Conservation (phyloP, 2,888 invertebrate species). For the Panorpa germanica region DNA sequence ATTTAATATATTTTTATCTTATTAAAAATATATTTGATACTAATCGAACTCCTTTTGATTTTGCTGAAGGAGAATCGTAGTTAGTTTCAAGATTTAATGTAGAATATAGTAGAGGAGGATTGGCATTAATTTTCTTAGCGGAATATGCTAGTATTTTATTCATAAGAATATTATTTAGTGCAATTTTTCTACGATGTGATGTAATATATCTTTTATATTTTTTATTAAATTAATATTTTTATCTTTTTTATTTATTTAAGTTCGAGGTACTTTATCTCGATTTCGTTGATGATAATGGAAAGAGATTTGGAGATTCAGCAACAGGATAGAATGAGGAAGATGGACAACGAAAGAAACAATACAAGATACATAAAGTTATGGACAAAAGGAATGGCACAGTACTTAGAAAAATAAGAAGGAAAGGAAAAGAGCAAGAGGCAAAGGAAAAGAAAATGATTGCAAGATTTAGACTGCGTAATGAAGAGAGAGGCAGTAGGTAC, state of each 20-base stretch:
- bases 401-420: too few relatives aligned
- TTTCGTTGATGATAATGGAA: too few relatives aligned
- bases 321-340: too few relatives aligned
- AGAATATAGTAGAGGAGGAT: conserved; percentile 43
- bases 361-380: too few relatives aligned
- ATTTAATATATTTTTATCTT: conserved; percentile 23
- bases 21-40: conserved; percentile 38
- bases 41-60: conserved; percentile 52
- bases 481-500: too few relatives aligned
- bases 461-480: too few relatives aligned
- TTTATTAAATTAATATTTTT: conserved; percentile 29
- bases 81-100: conserved; percentile 56
- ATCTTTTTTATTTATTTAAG: conserved; percentile 35
- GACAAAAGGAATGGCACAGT: too few relatives aligned
- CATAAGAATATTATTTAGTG: conserved; percentile 31
- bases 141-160: conserved; percentile 43
- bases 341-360: too few relatives aligned
- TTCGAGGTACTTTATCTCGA: conserved; percentile 40
- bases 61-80: conserved; percentile 53
- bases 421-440: too few relatives aligned
- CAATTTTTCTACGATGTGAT: conserved; percentile 32
- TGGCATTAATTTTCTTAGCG: conserved; percentile 46
- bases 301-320: too few relatives aligned
- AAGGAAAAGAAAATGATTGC: too few relatives aligned
- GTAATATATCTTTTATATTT: conserved; percentile 23